These are phyloP conservation scores for Sinosuthora webbiana DNA, from an alignment of 2,113 vertebrate genomes.

Conservation along the genomic window DNA sequence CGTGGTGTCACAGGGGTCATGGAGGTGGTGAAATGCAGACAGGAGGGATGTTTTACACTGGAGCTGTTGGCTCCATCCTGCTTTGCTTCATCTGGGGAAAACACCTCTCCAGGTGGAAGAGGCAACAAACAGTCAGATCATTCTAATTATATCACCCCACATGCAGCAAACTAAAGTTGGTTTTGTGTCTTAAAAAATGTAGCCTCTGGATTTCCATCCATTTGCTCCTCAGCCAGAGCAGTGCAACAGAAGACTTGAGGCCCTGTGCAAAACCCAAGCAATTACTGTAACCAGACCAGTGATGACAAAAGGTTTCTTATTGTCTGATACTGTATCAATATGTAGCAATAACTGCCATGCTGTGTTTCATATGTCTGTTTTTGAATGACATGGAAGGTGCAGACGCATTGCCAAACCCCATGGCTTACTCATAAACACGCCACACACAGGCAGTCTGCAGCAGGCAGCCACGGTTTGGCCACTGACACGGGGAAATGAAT, in stretches of 20 bases:
- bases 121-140: rapidly evolving
- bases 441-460: not conserved
- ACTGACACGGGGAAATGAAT: not conserved
- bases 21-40: not conserved
- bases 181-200: not conserved
- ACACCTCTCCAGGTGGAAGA: not conserved
- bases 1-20: rapidly evolving
- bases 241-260: not conserved
- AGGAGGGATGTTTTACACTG: not conserved
- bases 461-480: not conserved
- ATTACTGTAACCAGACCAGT: not conserved
- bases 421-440: not conserved
- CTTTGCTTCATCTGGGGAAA: not conserved
- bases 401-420: not conserved
- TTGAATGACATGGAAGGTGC: not conserved
- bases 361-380: conserved; percentile 5
- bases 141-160: not conserved
- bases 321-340: conserved; percentile 38
- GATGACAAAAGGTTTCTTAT: not conserved
- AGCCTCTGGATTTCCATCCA: not conserved
- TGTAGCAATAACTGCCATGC: conserved; percentile 51
- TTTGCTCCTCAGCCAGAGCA: not conserved
- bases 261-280: not conserved
- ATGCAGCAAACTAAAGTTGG: not conserved
- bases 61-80: not conserved